Percentiles rank a stretch among this genome's conserved stretches.
Conservation (phyloP, 2,888 invertebrate genomes). For the Pyrrhia umbra region DNA sequence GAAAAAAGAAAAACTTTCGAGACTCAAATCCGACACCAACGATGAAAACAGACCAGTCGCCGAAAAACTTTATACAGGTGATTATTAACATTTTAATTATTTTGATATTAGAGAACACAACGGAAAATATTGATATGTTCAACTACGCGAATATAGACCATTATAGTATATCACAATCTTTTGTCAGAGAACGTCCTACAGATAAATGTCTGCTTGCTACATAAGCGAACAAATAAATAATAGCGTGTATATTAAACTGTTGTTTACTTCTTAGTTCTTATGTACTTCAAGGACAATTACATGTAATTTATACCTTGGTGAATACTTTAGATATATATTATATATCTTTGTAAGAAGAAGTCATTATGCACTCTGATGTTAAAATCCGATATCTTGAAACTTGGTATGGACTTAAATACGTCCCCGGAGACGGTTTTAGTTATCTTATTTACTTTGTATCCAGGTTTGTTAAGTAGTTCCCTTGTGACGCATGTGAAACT, state of each 20-base stretch:
- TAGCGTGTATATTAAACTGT: background rate
- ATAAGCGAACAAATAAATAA: constrained; percentile 3
- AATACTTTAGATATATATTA: too few species aligned
- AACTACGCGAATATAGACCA: too few species aligned
- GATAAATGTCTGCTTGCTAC: background rate
- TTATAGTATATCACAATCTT: background rate
- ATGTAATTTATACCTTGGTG: constrained; percentile 11
- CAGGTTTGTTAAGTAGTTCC: too few species aligned
- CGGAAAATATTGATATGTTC: too few species aligned
- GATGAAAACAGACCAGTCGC: constrained; percentile 95
- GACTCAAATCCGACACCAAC: constrained; percentile 92
- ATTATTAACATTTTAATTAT: background rate
- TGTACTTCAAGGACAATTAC: constrained; percentile 40
- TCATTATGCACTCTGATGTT: background rate
- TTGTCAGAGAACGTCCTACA: too few species aligned
- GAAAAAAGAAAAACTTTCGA: constrained; percentile 96
- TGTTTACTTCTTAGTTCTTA: constrained; percentile 43
- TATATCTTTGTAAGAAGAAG: too few species aligned
- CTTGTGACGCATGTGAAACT: too few species aligned
- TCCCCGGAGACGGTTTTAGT: too few species aligned
- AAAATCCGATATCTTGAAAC: too few species aligned
- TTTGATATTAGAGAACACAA: background rate
- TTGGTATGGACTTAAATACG: too few species aligned
- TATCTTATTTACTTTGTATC: too few species aligned
- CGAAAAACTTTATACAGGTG: constrained; percentile 97